Conservation (phyloP, 1,140 invertebrate species). For the Cyphomyrmex costatus region DNA sequence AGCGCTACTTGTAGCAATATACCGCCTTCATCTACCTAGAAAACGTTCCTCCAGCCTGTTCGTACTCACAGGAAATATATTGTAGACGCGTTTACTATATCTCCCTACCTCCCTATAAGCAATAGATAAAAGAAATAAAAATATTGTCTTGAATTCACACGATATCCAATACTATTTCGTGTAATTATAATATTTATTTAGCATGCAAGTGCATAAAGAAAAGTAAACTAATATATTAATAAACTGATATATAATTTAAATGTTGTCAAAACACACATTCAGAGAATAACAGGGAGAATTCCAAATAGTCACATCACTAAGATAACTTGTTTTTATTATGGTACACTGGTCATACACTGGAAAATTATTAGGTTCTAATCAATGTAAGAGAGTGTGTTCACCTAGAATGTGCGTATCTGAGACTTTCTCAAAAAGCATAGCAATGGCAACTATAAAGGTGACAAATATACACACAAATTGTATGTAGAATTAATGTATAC, state of each 20-base stretch:
- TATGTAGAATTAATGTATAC: too few species aligned
- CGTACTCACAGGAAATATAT: slow-evolving; percentile 29
- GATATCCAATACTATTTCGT: background rate
- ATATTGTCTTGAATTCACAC: background rate
- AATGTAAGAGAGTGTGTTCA: too few species aligned
- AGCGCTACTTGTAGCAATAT: slow-evolving; percentile 5
- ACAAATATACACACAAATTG: too few species aligned
- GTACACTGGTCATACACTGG: too few species aligned
- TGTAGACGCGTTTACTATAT: background rate
- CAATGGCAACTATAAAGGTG: too few species aligned
- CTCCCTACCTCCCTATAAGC: background rate
- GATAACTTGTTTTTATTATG: too few species aligned
- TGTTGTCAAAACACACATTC: background rate
- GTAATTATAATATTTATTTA: slow-evolving; percentile 2
- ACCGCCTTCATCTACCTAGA: slow-evolving; percentile 27
- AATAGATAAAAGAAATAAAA: background rate
- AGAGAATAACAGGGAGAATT: too few species aligned
- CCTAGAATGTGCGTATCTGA: too few species aligned
- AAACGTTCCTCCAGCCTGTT: slow-evolving; percentile 13
- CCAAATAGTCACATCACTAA: too few species aligned
- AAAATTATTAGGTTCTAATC: too few species aligned
- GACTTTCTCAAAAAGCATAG: too few species aligned
- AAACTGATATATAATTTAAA: background rate
- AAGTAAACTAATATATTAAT: background rate
- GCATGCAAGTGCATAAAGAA: background rate